Conservation (phyloP, 2,888 invertebrate species). For the Himalopsyche tibetana region DNA sequence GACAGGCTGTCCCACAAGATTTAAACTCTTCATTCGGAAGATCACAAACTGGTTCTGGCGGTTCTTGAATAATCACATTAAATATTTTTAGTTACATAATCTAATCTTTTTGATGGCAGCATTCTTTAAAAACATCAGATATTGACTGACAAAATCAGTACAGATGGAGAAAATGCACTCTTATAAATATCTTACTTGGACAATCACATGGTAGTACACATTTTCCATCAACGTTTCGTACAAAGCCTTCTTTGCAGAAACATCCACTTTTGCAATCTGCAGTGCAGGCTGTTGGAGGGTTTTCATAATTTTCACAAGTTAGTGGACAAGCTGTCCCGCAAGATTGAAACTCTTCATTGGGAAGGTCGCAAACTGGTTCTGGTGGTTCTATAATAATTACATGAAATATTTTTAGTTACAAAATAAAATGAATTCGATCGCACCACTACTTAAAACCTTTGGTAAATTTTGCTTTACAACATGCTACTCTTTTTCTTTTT, state of each 20-base stretch:
- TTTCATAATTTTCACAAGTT: neutral
- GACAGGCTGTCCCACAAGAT: slow-evolving; percentile 47
- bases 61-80: too few species aligned
- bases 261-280: slow-evolving; percentile 10
- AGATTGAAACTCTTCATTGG: slow-evolving; percentile 36
- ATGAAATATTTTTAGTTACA: too few species aligned
- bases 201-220: slow-evolving; percentile 18
- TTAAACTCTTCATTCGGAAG: slow-evolving; percentile 24
- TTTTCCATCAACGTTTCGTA: slow-evolving; percentile 27
- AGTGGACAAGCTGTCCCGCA: neutral
- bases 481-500: too few species aligned
- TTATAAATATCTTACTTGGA: slow-evolving; percentile 44
- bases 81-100: too few species aligned
- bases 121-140: too few species aligned
- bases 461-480: too few species aligned
- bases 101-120: too few species aligned
- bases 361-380: neutral
- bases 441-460: too few species aligned
- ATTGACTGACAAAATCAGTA: too few species aligned
- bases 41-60: too few species aligned
- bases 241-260: slow-evolving; percentile 48
- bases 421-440: too few species aligned
- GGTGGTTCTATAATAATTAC: neutral
- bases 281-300: slow-evolving; percentile 1
- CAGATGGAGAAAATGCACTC: too few species aligned